Evolutionary conservation across 2,113 vertebrate genomes (phyloP), one percentile per base, ranked within the genome.

Genomic region (Calidris pugnax): DNA sequence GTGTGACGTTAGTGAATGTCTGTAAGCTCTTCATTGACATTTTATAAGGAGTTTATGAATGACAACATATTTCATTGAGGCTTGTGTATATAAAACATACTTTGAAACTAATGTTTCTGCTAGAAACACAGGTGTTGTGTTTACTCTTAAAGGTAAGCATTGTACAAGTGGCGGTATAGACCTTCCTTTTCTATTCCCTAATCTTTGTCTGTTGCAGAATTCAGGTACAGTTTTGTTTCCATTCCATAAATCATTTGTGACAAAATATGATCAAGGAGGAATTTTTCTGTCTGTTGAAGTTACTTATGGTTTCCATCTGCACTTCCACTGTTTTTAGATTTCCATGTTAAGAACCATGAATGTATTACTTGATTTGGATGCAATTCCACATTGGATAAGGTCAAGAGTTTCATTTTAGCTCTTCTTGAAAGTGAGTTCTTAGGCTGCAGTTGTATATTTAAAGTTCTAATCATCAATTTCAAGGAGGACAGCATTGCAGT

Each of bases 301-400:
- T 93, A 32, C 50, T 97, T 96, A 85, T 72, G 56, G 66, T 66
- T 97, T 91, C 94, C 93, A 95, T 94, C 50, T 96, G 87, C 35
- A 47, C 37, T 80, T 89, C 10, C 27, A 20, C 35, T 67, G 55
- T 18, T 80, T 74, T 85, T 67, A 75, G 80, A 79, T 80, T 50
- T 91, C 69, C 4, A 1, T 26, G 51, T 95, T 56, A 89, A 85
- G 72, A 91, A 56, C 28, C 7, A 7, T 37, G 33, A 84, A 41
- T 32, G 9, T 48, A 30, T 90, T 80, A 23, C 68, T 77, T 86
- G 66, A 81, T 90, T 77, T 91, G 89, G 72, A 75, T 80, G 33
- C 30, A 55, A 3, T 83, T 78, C 50, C 27, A 30, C 8, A 9
- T 69, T 92, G 50, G 53, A 51, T 83, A 88, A 88, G 63, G 32